Conservation (phyloP, 1,140 invertebrate genomes). For the Neomicropteryx cornuta region DNA sequence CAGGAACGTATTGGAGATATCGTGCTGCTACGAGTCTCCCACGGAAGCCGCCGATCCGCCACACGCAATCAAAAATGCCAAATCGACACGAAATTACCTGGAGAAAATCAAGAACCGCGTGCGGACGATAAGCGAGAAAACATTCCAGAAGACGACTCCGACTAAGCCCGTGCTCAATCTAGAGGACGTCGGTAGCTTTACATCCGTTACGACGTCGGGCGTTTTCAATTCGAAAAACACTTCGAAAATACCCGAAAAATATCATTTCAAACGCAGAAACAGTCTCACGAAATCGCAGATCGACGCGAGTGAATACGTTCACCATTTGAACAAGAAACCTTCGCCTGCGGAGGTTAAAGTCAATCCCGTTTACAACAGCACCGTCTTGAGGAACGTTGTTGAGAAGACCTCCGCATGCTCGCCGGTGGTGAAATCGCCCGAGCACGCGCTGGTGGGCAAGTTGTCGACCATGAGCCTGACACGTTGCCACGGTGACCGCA, state of each 20-base stretch:
- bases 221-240: constrained; percentile 38
- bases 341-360: constrained; percentile 23
- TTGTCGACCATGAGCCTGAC: constrained; percentile 36
- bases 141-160: constrained; percentile 30
- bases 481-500: constrained; percentile 37
- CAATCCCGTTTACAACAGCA: too few species aligned
- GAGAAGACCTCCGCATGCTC: constrained; percentile 17
- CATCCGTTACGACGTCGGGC: constrained; percentile 47
- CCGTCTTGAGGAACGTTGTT: constrained; percentile 27
- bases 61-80: constrained; percentile 34
- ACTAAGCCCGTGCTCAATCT: constrained; percentile 21
- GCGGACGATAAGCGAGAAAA: constrained; percentile 39
- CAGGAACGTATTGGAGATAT: constrained; percentile 47
- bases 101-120: constrained; percentile 47
- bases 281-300: constrained; percentile 51
- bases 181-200: constrained; percentile 41
- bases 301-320: constrained; percentile 44
- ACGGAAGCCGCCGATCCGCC: constrained; percentile 31
- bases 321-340: constrained; percentile 25
- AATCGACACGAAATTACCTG: constrained; percentile 41
- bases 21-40: constrained; percentile 44
- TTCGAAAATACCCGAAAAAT: constrained; percentile 21
- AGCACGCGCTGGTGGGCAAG: constrained; percentile 28
- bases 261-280: constrained; percentile 24
- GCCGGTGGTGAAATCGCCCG: constrained; percentile 18